Percentiles rank a stretch among this genome's conserved stretches.
Conservation (phyloP, 2,797 vertebrate genomes). For the Gymnoscopelus microlampas region DNA sequence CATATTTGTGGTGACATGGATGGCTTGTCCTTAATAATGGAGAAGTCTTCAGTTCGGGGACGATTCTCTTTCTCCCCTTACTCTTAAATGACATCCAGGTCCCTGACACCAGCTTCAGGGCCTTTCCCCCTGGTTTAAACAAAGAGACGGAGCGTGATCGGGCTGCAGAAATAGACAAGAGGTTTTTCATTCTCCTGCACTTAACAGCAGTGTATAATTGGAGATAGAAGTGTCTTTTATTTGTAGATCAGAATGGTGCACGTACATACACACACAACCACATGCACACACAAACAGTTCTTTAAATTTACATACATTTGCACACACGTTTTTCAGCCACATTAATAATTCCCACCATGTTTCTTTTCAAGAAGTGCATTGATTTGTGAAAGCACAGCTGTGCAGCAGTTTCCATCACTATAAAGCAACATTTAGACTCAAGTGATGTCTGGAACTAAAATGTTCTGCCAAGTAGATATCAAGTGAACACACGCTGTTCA, state of each 20-base stretch:
- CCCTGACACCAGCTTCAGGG: constrained; percentile 12
- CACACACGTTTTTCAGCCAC: not conserved
- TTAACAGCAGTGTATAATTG: constrained; percentile 34
- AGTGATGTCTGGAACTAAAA: constrained; percentile 35
- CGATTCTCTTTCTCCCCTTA: constrained; percentile 43
- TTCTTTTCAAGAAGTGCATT: constrained; percentile 52
- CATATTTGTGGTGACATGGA: constrained; percentile 48
- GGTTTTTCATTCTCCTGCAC: constrained; percentile 37
- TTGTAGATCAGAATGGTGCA: constrained; percentile 17
- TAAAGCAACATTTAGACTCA: constrained; percentile 32
- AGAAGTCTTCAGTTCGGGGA: constrained; percentile 43
- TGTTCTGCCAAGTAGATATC: constrained; percentile 32
- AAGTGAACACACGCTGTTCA: constrained; percentile 47
- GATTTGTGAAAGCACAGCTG: constrained; percentile 56
- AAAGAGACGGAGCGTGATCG: constrained; percentile 5
- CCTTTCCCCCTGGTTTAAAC: constrained; percentile 15
- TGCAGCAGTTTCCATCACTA: constrained; percentile 43
- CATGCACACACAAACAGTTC: constrained; percentile 1
- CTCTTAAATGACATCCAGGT: constrained; percentile 36
- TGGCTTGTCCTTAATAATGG: constrained; percentile 62
- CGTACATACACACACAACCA: not conserved
- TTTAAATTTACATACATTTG: constrained; percentile 18
- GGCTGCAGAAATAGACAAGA: constrained; percentile 27
- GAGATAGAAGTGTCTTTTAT: constrained; percentile 21
- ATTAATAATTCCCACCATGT: constrained; percentile 62